phyloP scores from a whole-genome alignment of 2,888 invertebrate genomes.

The Anorthoa munda region DNA sequence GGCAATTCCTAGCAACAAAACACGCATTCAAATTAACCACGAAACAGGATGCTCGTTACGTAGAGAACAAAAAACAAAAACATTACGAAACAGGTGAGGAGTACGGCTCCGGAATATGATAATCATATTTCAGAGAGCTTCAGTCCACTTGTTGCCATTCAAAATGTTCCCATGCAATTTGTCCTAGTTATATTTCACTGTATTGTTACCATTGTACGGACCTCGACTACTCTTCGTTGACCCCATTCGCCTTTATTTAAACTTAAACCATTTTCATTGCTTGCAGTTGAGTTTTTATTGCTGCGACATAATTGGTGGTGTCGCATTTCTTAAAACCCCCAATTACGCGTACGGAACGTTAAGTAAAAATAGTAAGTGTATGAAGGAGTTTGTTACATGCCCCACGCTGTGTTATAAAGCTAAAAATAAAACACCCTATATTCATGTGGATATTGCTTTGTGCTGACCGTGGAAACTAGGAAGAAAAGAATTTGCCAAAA shows the following conservation, averaged over 20 bases:
- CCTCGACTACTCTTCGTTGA: conserved; percentile 54
- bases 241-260: conserved; percentile 59
- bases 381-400: conserved; percentile 6
- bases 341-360: conserved; percentile 38
- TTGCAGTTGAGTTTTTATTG: conserved; percentile 52
- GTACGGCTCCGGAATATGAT: conserved; percentile 78
- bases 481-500: neutral
- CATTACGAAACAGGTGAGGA: conserved; percentile 82
- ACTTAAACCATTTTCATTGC: conserved; percentile 55
- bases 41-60: conserved; percentile 87
- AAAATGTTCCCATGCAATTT: conserved; percentile 70
- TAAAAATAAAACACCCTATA: conserved; percentile 14
- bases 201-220: conserved; percentile 64
- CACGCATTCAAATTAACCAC: conserved; percentile 87
- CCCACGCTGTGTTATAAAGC: neutral
- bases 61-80: conserved; percentile 79
- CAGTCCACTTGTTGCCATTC: conserved; percentile 79
- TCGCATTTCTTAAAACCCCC: conserved; percentile 44
- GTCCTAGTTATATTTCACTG: conserved; percentile 62
- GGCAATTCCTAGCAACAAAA: conserved; percentile 81
- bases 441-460: neutral
- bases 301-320: conserved; percentile 47
- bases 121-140: conserved; percentile 81
- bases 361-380: conserved; percentile 29
- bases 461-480: neutral